These are phyloP conservation scores for Megalonaias nervosa DNA, from an alignment of 1,140 invertebrate species.

Conservation along the genomic window DNA sequence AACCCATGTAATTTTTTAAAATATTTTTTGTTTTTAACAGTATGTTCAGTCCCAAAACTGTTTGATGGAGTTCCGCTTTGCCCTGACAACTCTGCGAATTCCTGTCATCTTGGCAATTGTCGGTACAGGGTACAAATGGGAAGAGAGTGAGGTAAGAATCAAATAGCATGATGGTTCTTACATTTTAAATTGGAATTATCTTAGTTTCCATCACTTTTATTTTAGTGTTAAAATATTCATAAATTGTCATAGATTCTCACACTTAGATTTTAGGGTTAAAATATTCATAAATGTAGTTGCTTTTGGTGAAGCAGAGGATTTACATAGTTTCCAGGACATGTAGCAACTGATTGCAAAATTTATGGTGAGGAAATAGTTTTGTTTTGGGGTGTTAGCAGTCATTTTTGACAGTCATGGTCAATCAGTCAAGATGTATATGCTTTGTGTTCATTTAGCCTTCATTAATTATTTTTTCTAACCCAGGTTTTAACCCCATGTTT, in stretches of 20 bases:
- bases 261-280: background rate
- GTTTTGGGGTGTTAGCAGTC: no score
- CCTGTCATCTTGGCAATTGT: conserved; percentile 64
- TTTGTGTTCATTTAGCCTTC: no score
- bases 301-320: no score
- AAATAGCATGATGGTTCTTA: background rate
- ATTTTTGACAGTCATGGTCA: no score
- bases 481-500: no score
- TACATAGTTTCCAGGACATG: no score
- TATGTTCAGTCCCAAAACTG: conserved; percentile 65
- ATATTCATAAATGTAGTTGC: no score
- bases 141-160: conserved; percentile 54
- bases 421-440: no score
- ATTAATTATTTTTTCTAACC: no score
- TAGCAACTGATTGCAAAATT: no score
- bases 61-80: conserved; percentile 69
- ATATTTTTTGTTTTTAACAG: conserved; percentile 36
- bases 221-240: background rate
- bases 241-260: background rate
- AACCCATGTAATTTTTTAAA: no score
- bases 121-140: conserved; percentile 65
- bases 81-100: conserved; percentile 53
- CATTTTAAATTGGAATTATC: background rate
- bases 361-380: no score
- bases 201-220: background rate